These are phyloP conservation scores for Acrocephalus scirpaceus DNA, from an alignment of 2,797 vertebrate genomes.

Conservation along the genomic window DNA sequence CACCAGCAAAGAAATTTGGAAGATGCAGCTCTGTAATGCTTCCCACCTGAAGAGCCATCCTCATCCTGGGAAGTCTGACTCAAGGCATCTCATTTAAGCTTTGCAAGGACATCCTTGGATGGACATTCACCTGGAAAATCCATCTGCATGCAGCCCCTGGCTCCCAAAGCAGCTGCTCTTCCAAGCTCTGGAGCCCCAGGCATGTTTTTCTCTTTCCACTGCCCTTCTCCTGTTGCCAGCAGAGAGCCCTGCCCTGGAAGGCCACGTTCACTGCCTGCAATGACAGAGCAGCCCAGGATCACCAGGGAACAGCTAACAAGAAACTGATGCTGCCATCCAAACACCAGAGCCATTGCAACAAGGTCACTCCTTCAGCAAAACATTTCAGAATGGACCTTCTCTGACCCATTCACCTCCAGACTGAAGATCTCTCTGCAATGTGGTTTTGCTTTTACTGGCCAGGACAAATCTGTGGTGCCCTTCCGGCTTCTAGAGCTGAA, in stretches of 20 bases:
- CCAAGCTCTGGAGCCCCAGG: not conserved
- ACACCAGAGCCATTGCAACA: not conserved
- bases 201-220: not conserved
- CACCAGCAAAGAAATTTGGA: not conserved
- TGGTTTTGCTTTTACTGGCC: not conserved
- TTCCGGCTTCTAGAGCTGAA: not conserved
- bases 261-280: not conserved
- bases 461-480: not conserved
- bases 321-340: not conserved
- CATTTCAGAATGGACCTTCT: fast-evolving
- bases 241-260: not conserved
- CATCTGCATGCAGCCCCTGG: not conserved
- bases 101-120: not conserved
- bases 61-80: not conserved
- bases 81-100: not conserved
- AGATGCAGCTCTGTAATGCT: fast-evolving
- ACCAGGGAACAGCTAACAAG: not conserved
- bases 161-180: not conserved
- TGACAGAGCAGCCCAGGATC: not conserved
- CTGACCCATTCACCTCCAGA: not conserved
- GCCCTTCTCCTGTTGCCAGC: not conserved
- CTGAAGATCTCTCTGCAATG: not conserved
- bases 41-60: not conserved
- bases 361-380: not conserved
- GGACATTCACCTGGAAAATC: not conserved